Percentiles rank a stretch among this genome's conserved stretches.
Conservation (phyloP, 2,888 invertebrate genomes). For the Nezara viridula region DNA sequence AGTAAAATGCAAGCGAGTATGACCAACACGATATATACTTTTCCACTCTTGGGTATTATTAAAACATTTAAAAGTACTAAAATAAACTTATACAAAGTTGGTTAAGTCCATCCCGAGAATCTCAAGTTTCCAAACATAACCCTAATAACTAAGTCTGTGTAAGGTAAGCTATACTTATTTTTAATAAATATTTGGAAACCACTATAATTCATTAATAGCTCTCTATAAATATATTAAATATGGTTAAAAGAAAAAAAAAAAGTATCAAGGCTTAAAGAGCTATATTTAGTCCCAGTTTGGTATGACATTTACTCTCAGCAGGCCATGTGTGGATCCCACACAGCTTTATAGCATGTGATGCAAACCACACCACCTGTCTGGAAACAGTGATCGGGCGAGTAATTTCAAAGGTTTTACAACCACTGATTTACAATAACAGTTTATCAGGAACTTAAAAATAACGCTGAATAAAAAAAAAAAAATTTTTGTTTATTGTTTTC, state of each 20-base stretch:
- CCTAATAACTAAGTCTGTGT: not conserved
- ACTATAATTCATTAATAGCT: not conserved
- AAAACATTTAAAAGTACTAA: too few species aligned
- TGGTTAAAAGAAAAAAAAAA: not conserved
- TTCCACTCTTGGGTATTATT: too few species aligned
- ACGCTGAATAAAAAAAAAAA: not conserved
- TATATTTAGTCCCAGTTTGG: not conserved
- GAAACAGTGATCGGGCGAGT: not conserved
- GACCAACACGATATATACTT: too few species aligned
- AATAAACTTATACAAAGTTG: too few species aligned
- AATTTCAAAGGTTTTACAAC: not conserved
- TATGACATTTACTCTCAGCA: not conserved
- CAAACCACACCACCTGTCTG: slow-evolving; percentile 28
- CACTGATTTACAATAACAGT: not conserved
- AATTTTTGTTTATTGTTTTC: too few species aligned
- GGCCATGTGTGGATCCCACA: slow-evolving; percentile 4
- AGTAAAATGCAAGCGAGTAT: too few species aligned
- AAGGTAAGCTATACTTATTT: not conserved
- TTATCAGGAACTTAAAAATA: not conserved
- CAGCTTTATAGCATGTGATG: not conserved
- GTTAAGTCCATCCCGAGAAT: too few species aligned
- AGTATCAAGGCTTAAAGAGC: not conserved
- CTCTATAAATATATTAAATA: not conserved
- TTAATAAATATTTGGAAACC: not conserved
- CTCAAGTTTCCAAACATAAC: too few species aligned